Conservation (phyloP, 2,113 vertebrate genomes). For the Cebidichthys violaceus region DNA sequence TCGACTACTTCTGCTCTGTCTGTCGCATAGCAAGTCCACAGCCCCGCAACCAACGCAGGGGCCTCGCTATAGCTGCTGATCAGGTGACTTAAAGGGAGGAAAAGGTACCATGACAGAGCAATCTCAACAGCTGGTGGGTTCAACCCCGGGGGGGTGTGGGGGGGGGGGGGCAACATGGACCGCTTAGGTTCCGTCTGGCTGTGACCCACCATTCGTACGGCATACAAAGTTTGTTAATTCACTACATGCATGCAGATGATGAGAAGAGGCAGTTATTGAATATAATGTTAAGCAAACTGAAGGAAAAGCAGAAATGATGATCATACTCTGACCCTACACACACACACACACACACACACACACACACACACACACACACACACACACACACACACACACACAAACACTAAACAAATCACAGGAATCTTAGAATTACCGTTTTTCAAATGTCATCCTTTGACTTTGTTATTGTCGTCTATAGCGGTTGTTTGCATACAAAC, state of each 20-base stretch:
- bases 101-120: slow-evolving; percentile 50
- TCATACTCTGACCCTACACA: not conserved
- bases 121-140: slow-evolving; percentile 54
- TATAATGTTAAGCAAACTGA: not conserved
- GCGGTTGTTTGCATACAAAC: no score
- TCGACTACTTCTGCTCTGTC: slow-evolving; percentile 8
- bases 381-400: not conserved
- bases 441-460: no score
- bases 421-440: not conserved
- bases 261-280: not conserved
- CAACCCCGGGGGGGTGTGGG: no score
- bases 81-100: slow-evolving; percentile 55
- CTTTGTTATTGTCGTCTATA: no score
- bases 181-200: slow-evolving; percentile 42
- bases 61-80: slow-evolving; percentile 57
- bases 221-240: not conserved
- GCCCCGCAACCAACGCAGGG: slow-evolving; percentile 52
- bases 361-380: not conserved
- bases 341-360: not conserved
- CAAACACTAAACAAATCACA: not conserved
- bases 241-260: not conserved
- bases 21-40: slow-evolving; percentile 29
- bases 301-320: not conserved
- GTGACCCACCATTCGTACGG: slow-evolving; percentile 7
- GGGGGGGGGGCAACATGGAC: slow-evolving; percentile 21